phyloP scores from a whole-genome alignment of 2,888 invertebrate genomes.

The Congeria kusceri region DNA sequence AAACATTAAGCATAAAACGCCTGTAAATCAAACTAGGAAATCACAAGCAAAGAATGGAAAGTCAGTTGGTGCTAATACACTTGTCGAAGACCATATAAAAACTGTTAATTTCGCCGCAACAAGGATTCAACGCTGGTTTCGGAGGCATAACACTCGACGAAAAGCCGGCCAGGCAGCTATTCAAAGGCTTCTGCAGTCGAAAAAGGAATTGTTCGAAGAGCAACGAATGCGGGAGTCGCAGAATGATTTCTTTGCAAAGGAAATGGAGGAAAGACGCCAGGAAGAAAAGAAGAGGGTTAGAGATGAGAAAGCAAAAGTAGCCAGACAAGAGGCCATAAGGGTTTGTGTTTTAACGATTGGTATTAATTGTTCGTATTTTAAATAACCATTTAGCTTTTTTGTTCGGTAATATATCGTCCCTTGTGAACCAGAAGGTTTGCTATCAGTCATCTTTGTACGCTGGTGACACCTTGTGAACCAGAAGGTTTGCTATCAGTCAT shows the following conservation, averaged over 20 bases:
- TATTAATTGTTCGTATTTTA: neutral
- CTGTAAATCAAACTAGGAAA: conserved; percentile 81
- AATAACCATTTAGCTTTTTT: neutral
- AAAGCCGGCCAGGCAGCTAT: conserved; percentile 81
- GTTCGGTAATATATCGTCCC: neutral
- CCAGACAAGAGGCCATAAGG: conserved; percentile 82
- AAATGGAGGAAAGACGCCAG: conserved; percentile 67
- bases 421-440: too few relatives aligned
- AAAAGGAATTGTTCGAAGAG: conserved; percentile 75
- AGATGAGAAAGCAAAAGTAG: conserved; percentile 82
- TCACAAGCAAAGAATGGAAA: conserved; percentile 27
- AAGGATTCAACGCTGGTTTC: conserved; percentile 83
- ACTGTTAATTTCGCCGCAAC: conserved; percentile 78
- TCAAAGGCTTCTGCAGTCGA: conserved; percentile 78
- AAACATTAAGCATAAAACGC: conserved; percentile 84
- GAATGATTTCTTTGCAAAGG: conserved; percentile 67
- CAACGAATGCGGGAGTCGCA: conserved; percentile 64
- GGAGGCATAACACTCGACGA: conserved; percentile 66
- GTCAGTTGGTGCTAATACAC: conserved; percentile 63
- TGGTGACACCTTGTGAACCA: too few relatives aligned
- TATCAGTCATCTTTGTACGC: too few relatives aligned
- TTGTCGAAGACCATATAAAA: conserved; percentile 80
- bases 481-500: too few relatives aligned
- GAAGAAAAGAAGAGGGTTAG: conserved; percentile 77
- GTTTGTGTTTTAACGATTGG: conserved; percentile 56